A percentile compares a stretch with the other conserved stretches of the same genome.
phyloP scores from a whole-genome alignment of 2,113 vertebrate species.

The Chaetops frenatus region DNA sequence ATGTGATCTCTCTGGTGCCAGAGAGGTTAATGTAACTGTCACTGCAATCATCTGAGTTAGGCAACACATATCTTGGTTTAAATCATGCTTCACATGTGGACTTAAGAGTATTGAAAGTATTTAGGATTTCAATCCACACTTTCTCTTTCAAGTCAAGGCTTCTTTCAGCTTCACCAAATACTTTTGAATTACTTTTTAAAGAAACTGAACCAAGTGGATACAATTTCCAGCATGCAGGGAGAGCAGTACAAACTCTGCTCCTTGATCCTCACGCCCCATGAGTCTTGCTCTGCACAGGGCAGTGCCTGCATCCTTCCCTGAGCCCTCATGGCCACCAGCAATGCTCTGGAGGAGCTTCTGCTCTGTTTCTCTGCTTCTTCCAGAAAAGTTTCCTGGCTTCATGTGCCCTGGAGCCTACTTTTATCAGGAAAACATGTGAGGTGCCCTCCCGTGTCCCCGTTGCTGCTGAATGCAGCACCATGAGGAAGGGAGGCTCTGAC shows the following conservation, averaged over 20 bases:
- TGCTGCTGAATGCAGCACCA: background rate
- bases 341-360: background rate
- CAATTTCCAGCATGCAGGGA: background rate
- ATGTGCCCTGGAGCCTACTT: background rate
- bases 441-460: rapidly evolving
- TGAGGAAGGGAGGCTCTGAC: background rate
- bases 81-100: constrained; percentile 42
- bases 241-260: background rate
- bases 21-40: constrained; percentile 22
- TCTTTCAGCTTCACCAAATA: background rate
- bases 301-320: background rate
- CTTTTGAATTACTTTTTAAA: background rate
- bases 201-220: background rate
- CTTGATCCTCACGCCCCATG: rapidly evolving
- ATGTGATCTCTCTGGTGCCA: background rate
- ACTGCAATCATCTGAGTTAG: constrained; percentile 8
- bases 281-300: background rate
- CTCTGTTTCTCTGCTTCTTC: background rate
- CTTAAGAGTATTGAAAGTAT: constrained; percentile 4
- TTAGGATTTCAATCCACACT: constrained; percentile 16
- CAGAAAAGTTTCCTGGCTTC: background rate
- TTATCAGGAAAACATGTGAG: background rate
- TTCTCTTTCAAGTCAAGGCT: constrained; percentile 16
- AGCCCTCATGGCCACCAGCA: background rate
- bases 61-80: constrained; percentile 10